Base-by-base conservation (phyloP, 2,888 invertebrate genomes). In the Rambutsinella grinnellia region DNA sequence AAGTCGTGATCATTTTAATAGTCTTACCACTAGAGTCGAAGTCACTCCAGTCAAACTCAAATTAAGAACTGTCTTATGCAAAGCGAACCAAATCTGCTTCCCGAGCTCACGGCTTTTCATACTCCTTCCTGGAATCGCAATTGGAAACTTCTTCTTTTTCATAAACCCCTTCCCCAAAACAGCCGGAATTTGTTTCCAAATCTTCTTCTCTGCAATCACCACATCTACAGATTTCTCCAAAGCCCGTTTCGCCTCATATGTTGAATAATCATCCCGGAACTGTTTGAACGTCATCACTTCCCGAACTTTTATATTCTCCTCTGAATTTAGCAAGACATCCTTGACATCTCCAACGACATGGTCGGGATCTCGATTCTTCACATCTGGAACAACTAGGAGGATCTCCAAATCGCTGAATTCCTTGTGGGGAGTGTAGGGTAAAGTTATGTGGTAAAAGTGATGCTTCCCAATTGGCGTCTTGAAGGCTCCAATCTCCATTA, bases 201-300 rank as follows among this genome's bases (percentile, higher is more conserved):
- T 58, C 10, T 71, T 53, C 10, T 69, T 68, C 5, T 82, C 80
- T 1, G 63, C 81, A 26, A 83, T 67, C 6, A 83, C 69, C 1
- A 78, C 68, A 65, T 83, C 83, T 0, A 81, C 78, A 15, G 78
- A 72, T 28, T 81, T 79, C 1, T 75, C 51, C 1, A 83, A 56
- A 2, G 74, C 76, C 60, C 82, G 66, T 36, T 82, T 81, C 1
- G 82, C 81, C 60, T 83, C 83, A 57, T 62, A 78, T 0, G 81
- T 76, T 5, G 77, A 68, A 53, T 75, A 83, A n/a, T 83, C 82
- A 67, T 80, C 78, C 21, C 72, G 61, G 10, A 83, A 72, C 62
- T 81, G 80, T 21, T 79, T 78, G 17, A 83, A 23, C 0, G 83
- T 83, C 66, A 79, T 68, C 0, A 83, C 75, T 79, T 83, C 81